Evolutionary conservation across 2,888 invertebrate species (phyloP).

Genomic region (Timandra comae): DNA sequence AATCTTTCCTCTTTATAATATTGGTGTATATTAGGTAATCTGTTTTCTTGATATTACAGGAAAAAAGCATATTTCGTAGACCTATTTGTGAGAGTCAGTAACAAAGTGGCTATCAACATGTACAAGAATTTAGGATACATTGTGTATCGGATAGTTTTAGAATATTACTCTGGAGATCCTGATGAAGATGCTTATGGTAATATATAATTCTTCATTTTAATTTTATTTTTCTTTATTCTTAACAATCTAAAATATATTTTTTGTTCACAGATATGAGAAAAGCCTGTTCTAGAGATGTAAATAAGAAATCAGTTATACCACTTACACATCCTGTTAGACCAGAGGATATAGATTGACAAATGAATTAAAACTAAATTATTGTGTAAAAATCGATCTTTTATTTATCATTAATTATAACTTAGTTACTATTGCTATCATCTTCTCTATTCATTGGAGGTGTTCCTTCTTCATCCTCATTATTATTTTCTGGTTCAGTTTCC

Average conservation of each 20-base stretch:
- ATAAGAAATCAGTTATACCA: slow-evolving; percentile 95
- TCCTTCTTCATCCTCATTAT: slow-evolving; percentile 24
- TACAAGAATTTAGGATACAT: slow-evolving; percentile 97
- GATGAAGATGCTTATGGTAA: slow-evolving; percentile 99
- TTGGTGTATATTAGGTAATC: too few relatives aligned
- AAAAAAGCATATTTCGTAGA: slow-evolving; percentile 98
- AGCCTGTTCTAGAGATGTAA: slow-evolving; percentile 93
- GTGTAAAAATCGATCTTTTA: not conserved
- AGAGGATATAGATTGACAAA: slow-evolving; percentile 89
- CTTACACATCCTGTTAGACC: slow-evolving; percentile 95
- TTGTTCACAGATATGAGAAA: slow-evolving; percentile 99
- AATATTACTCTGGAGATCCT: slow-evolving; percentile 98
- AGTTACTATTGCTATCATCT: slow-evolving; percentile 21
- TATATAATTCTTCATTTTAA: too few relatives aligned
- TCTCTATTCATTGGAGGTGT: slow-evolving; percentile 21
- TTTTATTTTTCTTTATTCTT: not conserved
- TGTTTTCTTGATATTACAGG: too few relatives aligned
- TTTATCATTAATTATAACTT: slow-evolving; percentile 5
- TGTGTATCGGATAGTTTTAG: slow-evolving; percentile 95
- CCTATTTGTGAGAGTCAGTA: slow-evolving; percentile 97
- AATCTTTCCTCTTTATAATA: too few relatives aligned
- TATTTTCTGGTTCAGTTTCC: slow-evolving; percentile 20
- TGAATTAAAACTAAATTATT: slow-evolving; percentile 11
- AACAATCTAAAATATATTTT: not conserved
- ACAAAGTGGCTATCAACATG: slow-evolving; percentile 98